Conservation (phyloP, 2,113 vertebrate genomes). For the Coptodon bakossiorum region DNA sequence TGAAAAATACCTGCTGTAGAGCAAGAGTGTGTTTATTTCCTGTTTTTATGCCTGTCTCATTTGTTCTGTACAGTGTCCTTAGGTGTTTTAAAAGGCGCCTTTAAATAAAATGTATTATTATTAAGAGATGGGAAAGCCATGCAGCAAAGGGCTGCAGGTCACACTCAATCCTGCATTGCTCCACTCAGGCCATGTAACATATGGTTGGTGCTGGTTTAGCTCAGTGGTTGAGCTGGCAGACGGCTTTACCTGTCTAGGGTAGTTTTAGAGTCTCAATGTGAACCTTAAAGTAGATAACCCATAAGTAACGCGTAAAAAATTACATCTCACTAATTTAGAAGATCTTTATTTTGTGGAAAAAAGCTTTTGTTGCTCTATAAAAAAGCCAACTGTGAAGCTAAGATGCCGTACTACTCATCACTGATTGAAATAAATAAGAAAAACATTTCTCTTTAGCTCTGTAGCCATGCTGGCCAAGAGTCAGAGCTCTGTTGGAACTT, state of each 20-base stretch:
- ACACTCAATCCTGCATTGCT: background rate
- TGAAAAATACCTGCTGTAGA: background rate
- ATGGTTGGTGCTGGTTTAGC: background rate
- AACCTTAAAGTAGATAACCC: background rate
- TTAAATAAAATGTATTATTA: background rate
- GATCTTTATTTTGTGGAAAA: background rate
- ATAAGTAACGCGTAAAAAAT: background rate
- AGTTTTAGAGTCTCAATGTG: background rate
- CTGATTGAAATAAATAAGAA: background rate
- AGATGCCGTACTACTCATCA: background rate
- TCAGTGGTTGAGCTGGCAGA: background rate
- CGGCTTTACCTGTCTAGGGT: background rate
- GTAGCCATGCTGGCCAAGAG: background rate
- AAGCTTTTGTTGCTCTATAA: background rate
- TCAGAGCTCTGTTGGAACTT: background rate
- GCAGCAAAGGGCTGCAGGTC: background rate
- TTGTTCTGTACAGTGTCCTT: background rate
- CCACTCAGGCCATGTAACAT: background rate
- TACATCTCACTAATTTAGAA: background rate
- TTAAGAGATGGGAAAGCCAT: background rate
- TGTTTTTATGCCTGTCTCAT: background rate
- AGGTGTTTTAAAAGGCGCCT: background rate
- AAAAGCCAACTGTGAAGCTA: background rate
- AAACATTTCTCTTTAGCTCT: background rate
- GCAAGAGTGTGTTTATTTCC: background rate